A percentile compares a stretch with the other conserved stretches of the same genome.
Evolutionary conservation across 2,888 invertebrate genomes (phyloP).

Genomic region (Drosophila kuntzei): DNA sequence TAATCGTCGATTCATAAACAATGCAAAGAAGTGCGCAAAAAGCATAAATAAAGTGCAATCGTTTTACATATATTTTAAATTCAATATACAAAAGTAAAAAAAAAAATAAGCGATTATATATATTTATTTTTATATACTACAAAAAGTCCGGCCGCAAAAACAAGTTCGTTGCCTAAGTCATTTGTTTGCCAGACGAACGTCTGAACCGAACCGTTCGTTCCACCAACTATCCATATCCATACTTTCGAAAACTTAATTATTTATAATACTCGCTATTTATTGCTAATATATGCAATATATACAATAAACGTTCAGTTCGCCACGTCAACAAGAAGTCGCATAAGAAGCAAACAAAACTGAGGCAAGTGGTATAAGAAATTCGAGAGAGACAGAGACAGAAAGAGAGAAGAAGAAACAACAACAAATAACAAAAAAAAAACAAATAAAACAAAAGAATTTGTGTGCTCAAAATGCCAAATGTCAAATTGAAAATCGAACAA

Average conservation of each 20-base stretch:
- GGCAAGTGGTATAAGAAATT: slow-evolving; percentile 65
- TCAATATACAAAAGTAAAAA: slow-evolving; percentile 21
- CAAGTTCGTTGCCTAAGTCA: slow-evolving; percentile 78
- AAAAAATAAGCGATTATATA: slow-evolving; percentile 2
- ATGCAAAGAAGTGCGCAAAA: slow-evolving; percentile 70
- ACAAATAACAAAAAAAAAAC: too few relatives aligned
- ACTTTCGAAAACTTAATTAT: slow-evolving; percentile 57
- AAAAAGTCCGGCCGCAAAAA: slow-evolving; percentile 49
- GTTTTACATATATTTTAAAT: slow-evolving; percentile 46
- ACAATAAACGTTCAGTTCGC: slow-evolving; percentile 35
- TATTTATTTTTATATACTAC: not conserved
- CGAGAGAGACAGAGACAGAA: slow-evolving; percentile 9
- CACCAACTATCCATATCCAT: slow-evolving; percentile 56
- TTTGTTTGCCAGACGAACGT: slow-evolving; percentile 59
- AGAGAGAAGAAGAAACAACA: slow-evolving; percentile 11
- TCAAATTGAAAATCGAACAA: slow-evolving; percentile 24
- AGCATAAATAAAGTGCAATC: slow-evolving; percentile 72
- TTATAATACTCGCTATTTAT: slow-evolving; percentile 56
- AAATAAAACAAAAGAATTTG: slow-evolving; percentile 17
- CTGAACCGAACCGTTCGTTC: slow-evolving; percentile 11
- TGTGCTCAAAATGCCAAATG: slow-evolving; percentile 56
- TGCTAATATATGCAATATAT: slow-evolving; percentile 61
- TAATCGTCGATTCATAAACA: slow-evolving; percentile 57
- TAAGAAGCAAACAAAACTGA: slow-evolving; percentile 32
- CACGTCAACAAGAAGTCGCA: slow-evolving; percentile 71